Percentiles rank a stretch among this genome's conserved stretches.
These are phyloP conservation scores for Ceratitis capitata DNA, from an alignment of 1,140 invertebrate species.

Conservation along the genomic window DNA sequence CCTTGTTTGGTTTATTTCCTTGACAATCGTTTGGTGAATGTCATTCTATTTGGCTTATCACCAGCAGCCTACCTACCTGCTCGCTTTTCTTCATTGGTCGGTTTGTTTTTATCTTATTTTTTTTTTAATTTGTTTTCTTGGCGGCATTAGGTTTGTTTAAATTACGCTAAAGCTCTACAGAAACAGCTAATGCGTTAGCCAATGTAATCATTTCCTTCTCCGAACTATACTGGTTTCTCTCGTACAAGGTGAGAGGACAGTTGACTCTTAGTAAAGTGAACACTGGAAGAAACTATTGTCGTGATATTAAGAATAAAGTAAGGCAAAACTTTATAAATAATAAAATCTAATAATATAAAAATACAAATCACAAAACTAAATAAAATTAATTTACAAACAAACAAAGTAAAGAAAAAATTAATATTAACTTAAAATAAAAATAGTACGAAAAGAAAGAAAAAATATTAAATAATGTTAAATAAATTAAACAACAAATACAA, in stretches of 20 bases:
- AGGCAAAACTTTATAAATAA: too few species aligned
- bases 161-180: neutral
- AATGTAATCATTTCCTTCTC: neutral
- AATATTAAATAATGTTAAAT: too few species aligned
- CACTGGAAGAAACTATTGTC: too few species aligned
- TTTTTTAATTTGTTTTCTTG: neutral
- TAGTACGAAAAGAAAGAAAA: too few species aligned
- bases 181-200: neutral
- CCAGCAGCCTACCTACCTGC: neutral
- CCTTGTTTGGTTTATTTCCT: slow-evolving; percentile 15
- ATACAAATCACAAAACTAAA: too few species aligned
- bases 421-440: too few species aligned
- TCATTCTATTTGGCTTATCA: neutral
- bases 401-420: too few species aligned
- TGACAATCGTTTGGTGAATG: neutral
- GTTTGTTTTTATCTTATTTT: neutral
- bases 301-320: too few species aligned
- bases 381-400: too few species aligned
- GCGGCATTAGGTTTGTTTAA: slow-evolving; percentile 31
- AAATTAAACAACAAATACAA: too few species aligned
- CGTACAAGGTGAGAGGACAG: neutral
- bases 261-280: neutral
- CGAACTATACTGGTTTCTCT: neutral
- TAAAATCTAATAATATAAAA: too few species aligned
- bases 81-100: neutral